Conservation (phyloP, 2,113 vertebrate species). For the Polyodon spathula region DNA sequence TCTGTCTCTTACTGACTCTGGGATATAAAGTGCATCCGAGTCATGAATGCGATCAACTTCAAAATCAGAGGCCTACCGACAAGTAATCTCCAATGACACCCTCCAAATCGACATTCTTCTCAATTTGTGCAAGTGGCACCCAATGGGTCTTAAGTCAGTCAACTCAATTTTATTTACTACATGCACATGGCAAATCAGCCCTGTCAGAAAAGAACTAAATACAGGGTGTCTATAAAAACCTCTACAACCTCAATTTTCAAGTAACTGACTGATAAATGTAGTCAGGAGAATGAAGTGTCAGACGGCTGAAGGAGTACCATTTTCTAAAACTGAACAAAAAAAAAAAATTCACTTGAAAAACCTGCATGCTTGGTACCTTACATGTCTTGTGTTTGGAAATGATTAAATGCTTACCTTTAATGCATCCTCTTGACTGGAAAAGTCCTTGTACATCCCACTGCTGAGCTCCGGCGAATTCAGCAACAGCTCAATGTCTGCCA, state of each 20-base stretch:
- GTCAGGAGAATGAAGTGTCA: no score
- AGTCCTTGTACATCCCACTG: slow-evolving; percentile 71
- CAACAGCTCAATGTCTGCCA: slow-evolving; percentile 80
- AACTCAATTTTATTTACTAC: slow-evolving; percentile 1
- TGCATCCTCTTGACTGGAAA: slow-evolving; percentile 79
- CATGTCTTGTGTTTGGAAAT: no score
- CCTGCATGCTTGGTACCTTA: no score
- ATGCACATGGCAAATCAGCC: not conserved
- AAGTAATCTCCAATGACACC: not conserved
- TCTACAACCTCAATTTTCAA: not conserved
- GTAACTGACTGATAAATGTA: no score
- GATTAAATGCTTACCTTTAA: slow-evolving; percentile 61
- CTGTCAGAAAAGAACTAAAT: no score
- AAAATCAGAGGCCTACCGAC: not conserved
- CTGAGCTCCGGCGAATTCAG: slow-evolving; percentile 78
- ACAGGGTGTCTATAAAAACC: not conserved
- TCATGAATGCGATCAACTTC: slow-evolving; percentile 4
- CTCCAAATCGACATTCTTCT: not conserved
- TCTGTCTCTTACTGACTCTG: not conserved
- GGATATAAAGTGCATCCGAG: not conserved
- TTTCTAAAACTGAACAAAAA: no score
- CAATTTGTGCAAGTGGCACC: not conserved
- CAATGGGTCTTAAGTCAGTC: not conserved
- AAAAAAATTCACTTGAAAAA: no score
- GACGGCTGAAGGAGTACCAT: no score